Base-by-base conservation (phyloP, 2,113 vertebrate genomes). In the Lepidothrix coronata region DNA sequence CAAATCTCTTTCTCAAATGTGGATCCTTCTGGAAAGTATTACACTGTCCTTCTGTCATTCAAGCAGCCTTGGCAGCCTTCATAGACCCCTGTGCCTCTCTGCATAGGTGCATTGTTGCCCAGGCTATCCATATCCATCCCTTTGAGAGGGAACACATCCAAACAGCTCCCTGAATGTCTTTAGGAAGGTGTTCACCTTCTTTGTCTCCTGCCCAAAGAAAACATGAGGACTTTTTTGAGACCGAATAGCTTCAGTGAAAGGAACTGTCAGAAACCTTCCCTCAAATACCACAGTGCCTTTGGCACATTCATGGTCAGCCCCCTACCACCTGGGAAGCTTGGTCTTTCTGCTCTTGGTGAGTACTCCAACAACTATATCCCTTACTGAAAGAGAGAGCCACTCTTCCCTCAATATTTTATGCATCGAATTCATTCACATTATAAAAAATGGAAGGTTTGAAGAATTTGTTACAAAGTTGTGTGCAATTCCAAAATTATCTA, bases 91-190 rank as follows among this genome's bases (percentile, higher is more conserved):
- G 43, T 5, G 8, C 17, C 25, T 74, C 46, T 35, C 12, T 4
- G 2, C 10, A 3, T 25, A n/a, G 0, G 2, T 44, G 15, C 9
- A 5, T 31, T 0, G 2, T 15, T 48, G 11, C 11, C 35, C 22
- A 30, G 31, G 19, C 15, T 43, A 8, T 24, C 11, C 22, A 25
- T 22, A 63, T 30, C 31, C 55, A 49, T 17, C 27, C 23, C 27
- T 43, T 67, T 8, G 8, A 39, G 30, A 37, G 13, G 31, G 5
- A 84, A 33, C 4, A 8, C 0, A 1, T 9, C 23, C 48, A 54
- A 66, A 28, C 28, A 68, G 15, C 20, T 61, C 23, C 23, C 11
- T 39, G 22, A 33, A 4, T 30, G 27, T 21, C 46, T 46, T 30
- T n/a, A 22, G 14, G 7, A 61, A 30, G 0, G 8, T 55, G 8